Evolutionary conservation across 2,113 vertebrate species (phyloP).

Genomic region (Stegastes partitus): DNA sequence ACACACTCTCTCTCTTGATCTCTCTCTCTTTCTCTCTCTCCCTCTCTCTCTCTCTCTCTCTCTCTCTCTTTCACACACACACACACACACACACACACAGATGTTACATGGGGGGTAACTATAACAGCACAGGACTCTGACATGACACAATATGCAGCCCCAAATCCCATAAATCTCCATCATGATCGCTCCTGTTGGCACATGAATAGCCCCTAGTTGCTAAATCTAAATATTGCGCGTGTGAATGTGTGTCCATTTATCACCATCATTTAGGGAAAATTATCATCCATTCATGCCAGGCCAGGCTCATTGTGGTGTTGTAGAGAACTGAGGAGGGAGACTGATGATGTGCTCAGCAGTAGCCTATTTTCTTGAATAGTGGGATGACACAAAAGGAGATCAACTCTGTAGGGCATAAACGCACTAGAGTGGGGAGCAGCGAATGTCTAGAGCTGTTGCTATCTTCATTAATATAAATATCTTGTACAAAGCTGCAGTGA

Average conservation of each 20-base stretch:
- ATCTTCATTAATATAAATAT: conserved; percentile 75
- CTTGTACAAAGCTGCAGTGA: conserved; percentile 60
- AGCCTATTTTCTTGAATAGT: conserved; percentile 74
- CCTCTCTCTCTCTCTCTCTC: conserved; percentile 20
- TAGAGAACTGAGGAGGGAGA: conserved; percentile 40
- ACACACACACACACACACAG: conserved; percentile 27
- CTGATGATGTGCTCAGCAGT: conserved; percentile 65
- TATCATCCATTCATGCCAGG: conserved; percentile 19
- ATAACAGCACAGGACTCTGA: conserved; percentile 31
- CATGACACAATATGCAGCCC: conserved; percentile 27
- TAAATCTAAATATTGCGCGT: conserved; percentile 19
- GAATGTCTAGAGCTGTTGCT: conserved; percentile 61
- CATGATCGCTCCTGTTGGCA: conserved; percentile 35
- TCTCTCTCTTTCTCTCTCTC: conserved; percentile 26
- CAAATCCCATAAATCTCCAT: conserved; percentile 45
- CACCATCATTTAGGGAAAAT: conserved; percentile 56
- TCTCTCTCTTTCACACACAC: conserved; percentile 28
- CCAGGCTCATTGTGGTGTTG: conserved; percentile 40
- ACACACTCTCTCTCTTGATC: conserved; percentile 18
- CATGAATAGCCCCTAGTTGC: not conserved
- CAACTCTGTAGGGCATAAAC: conserved; percentile 71
- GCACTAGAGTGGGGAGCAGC: conserved; percentile 59
- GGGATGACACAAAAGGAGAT: conserved; percentile 73
- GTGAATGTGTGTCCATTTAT: conserved; percentile 35
- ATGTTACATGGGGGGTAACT: conserved; percentile 41